phyloP scores from a whole-genome alignment of 2,797 vertebrate species.

The Oophaga sylvatica region DNA sequence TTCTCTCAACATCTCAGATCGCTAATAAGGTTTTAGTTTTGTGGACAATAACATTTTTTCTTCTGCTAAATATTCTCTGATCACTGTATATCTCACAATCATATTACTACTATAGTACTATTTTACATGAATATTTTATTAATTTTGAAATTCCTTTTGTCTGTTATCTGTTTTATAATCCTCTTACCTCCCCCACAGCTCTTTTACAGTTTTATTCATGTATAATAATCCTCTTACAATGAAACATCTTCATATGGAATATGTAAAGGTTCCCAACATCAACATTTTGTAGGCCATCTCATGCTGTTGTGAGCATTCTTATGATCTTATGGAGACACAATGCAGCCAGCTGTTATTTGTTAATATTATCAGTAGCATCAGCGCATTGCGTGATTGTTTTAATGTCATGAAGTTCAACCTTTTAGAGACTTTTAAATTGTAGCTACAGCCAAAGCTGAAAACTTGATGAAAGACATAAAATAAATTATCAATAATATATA shows the following conservation, averaged over 20 bases:
- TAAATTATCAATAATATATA: too few species aligned
- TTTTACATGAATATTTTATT: conserved; percentile 23
- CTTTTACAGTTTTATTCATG: conserved; percentile 28
- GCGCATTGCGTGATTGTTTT: not conserved
- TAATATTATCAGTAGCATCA: not conserved
- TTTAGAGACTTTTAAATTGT: not conserved
- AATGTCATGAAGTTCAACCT: not conserved
- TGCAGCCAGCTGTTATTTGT: conserved; percentile 1
- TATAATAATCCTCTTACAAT: conserved; percentile 27
- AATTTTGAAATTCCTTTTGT: not conserved
- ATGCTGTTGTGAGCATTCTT: not conserved
- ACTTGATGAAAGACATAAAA: not conserved
- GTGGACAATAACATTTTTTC: conserved; percentile 7
- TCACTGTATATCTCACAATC: conserved; percentile 2
- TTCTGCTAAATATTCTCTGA: conserved; percentile 6
- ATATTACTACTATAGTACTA: conserved; percentile 16
- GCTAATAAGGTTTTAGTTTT: conserved; percentile 7
- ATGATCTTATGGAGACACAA: conserved; percentile 13
- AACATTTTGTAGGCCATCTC: not conserved
- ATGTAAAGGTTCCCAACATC: conserved; percentile 19
- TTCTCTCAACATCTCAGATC: not conserved
- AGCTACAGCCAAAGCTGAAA: not conserved
- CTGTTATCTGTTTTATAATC: conserved; percentile 31
- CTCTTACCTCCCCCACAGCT: conserved; percentile 21
- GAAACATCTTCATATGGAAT: conserved; percentile 32